Evolutionary conservation across 2,113 vertebrate genomes (phyloP).

Genomic region (Bufo bufo): DNA sequence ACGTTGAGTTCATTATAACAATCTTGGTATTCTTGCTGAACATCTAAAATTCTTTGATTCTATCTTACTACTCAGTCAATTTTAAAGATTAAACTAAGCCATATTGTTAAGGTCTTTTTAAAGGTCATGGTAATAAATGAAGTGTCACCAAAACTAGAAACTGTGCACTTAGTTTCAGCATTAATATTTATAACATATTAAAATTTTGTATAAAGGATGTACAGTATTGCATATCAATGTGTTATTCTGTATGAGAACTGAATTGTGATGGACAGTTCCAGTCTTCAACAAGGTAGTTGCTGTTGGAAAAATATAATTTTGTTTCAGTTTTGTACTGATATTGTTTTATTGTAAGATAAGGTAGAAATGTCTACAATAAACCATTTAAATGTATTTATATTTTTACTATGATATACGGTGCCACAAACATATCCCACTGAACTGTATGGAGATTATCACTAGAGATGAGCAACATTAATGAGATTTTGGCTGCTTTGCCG

Average conservation of each 20-base stretch:
- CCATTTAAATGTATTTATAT: not conserved
- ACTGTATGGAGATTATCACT: not conserved
- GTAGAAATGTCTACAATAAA: not conserved
- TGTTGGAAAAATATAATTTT: not conserved
- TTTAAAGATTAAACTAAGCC: slow-evolving; percentile 41
- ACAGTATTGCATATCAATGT: slow-evolving; percentile 7
- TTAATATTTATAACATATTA: slow-evolving; percentile 47
- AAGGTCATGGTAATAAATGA: slow-evolving; percentile 46
- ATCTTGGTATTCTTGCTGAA: slow-evolving; percentile 29
- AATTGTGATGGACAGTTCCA: not conserved
- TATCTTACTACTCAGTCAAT: slow-evolving; percentile 28
- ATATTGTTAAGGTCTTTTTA: slow-evolving; percentile 43
- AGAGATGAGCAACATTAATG: no score
- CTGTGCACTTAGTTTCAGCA: not conserved
- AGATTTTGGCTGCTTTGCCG: no score
- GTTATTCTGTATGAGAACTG: not conserved
- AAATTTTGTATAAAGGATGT: slow-evolving; percentile 18
- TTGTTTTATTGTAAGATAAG: not conserved
- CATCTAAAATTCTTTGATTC: slow-evolving; percentile 39
- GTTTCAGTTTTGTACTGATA: not conserved
- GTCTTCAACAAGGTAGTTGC: not conserved
- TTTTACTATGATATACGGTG: not conserved
- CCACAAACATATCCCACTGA: not conserved
- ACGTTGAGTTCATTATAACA: slow-evolving; percentile 15
- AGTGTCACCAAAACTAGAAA: slow-evolving; percentile 30